phyloP scores from a whole-genome alignment of 2,888 invertebrate genomes.

The Gastrophysa polygoni region DNA sequence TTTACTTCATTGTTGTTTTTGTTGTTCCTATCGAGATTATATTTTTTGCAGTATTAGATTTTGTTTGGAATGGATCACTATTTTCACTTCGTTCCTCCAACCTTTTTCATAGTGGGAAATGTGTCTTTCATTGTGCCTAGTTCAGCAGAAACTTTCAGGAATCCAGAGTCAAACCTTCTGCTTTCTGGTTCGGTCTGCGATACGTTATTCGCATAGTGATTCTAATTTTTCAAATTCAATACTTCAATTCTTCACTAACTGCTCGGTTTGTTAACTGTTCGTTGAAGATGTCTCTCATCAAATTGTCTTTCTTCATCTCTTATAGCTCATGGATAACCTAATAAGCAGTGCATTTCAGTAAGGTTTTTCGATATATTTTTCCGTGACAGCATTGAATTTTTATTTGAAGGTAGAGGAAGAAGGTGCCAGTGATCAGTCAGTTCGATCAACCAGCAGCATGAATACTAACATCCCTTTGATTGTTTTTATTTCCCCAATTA shows the following conservation, averaged over 20 bases:
- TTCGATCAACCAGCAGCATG: no score
- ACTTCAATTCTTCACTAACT: slow-evolving; percentile 2
- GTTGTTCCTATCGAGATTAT: slow-evolving; percentile 1
- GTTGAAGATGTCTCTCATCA: background rate
- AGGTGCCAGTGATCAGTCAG: no score
- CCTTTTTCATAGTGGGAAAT: background rate
- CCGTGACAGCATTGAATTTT: no score
- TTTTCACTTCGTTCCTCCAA: slow-evolving; percentile 2
- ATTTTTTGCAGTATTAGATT: background rate
- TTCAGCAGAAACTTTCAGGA: background rate
- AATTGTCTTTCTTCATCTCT: background rate
- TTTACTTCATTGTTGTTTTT: slow-evolving; percentile 1
- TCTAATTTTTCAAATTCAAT: background rate
- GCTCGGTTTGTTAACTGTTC: slow-evolving; percentile 2
- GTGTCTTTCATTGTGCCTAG: background rate
- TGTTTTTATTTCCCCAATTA: no score
- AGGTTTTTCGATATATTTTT: no score
- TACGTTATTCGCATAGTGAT: background rate
- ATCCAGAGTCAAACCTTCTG: background rate
- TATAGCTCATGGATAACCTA: no score
- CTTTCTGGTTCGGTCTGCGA: background rate
- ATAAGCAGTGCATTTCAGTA: no score
- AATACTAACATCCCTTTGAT: no score
- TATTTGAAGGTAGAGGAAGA: no score
- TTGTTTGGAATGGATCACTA: background rate